Evolutionary conservation across 2,797 vertebrate species (phyloP).

Genomic region (Rhynchotus rufescens): DNA sequence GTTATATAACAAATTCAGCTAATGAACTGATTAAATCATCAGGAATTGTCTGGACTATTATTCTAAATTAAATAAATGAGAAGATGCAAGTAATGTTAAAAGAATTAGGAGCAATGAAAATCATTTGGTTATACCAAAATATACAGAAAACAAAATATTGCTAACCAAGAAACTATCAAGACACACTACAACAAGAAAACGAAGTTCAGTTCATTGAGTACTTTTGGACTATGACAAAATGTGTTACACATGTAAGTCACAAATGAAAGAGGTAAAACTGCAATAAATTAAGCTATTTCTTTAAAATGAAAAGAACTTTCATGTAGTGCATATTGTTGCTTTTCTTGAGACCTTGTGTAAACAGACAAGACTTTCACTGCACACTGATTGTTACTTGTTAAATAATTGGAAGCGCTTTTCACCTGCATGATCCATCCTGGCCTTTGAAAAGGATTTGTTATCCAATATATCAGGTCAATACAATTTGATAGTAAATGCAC

Average conservation of each 20-base stretch:
- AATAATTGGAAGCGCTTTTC: neutral
- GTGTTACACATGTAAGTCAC: neutral
- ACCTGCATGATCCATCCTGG: neutral
- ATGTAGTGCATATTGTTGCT: neutral
- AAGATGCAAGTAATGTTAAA: neutral
- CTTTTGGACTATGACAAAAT: neutral
- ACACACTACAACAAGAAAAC: neutral
- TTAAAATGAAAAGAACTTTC: neutral
- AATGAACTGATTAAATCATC: conserved; percentile 18
- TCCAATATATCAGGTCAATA: neutral
- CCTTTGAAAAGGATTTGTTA: neutral
- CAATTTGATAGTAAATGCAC: neutral
- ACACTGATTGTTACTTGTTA: neutral
- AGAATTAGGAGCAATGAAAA: neutral
- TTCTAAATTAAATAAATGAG: conserved; percentile 32
- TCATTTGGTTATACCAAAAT: neutral
- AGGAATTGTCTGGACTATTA: conserved; percentile 16
- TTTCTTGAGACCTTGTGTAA: neutral
- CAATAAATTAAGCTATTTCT: neutral
- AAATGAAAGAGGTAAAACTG: neutral
- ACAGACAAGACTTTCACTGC: neutral
- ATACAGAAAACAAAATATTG: neutral
- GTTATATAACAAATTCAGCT: conserved; percentile 20
- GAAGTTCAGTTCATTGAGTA: neutral
- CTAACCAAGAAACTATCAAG: neutral